These are phyloP conservation scores for Pyralis farinalis DNA, from an alignment of 2,888 invertebrate species.

Conservation along the genomic window DNA sequence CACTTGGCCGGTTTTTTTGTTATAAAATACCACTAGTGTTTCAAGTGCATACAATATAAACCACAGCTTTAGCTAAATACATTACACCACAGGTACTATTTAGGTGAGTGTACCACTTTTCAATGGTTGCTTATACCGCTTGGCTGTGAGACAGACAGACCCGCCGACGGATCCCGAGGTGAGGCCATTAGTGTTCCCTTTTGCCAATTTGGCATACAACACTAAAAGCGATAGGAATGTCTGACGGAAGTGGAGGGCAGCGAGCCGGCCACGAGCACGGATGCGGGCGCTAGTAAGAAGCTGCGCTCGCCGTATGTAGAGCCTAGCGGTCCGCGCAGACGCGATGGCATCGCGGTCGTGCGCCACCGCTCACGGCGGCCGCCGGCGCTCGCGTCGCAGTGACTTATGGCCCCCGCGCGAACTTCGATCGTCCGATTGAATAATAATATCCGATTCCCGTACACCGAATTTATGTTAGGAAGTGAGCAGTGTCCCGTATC, in stretches of 20 bases:
- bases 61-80: too few species aligned
- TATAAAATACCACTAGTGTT: too few species aligned
- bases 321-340: conserved; percentile 56
- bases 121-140: too few species aligned
- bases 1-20: too few species aligned
- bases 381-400: conserved; percentile 76
- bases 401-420: conserved; percentile 77
- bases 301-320: conserved; percentile 18
- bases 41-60: too few species aligned
- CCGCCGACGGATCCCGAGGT: too few species aligned
- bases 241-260: neutral
- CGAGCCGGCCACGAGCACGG: conserved; percentile 8
- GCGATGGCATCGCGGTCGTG: conserved; percentile 75
- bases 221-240: neutral
- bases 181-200: too few species aligned
- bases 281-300: conserved; percentile 5
- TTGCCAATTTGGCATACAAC: too few species aligned
- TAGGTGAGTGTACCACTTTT: too few species aligned
- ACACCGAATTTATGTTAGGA: conserved; percentile 79
- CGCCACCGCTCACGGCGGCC: conserved; percentile 77
- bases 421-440: conserved; percentile 79
- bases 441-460: conserved; percentile 79
- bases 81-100: too few species aligned
- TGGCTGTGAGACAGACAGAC: too few species aligned
- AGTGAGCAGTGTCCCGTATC: conserved; percentile 75